phyloP scores from a whole-genome alignment of 2,113 vertebrate species.

The Zingel zingel region DNA sequence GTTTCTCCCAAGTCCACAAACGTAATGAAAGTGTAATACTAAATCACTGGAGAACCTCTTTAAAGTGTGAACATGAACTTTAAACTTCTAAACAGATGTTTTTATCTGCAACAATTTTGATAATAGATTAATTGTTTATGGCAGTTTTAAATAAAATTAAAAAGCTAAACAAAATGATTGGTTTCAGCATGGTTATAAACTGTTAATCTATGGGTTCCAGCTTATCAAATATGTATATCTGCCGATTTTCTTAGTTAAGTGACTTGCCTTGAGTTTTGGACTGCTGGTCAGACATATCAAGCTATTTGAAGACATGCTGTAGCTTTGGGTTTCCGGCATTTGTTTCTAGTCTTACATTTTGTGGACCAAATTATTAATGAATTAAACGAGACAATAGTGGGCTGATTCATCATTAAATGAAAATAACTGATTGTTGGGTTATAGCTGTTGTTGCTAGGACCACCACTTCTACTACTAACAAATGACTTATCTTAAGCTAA shows the following conservation, averaged over 20 bases:
- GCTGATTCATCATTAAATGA: background rate
- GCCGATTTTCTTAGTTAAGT: background rate
- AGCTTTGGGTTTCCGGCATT: background rate
- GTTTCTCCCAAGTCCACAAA: background rate
- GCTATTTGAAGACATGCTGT: background rate
- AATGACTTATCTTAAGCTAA: background rate
- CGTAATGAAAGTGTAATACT: no score
- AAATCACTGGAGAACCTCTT: background rate
- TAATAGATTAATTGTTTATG: no score
- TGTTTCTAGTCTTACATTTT: background rate
- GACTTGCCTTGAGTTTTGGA: background rate
- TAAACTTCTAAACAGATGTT: no score
- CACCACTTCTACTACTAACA: background rate
- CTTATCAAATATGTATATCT: background rate
- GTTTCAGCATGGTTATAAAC: background rate
- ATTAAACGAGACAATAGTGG: background rate
- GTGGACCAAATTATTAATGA: background rate
- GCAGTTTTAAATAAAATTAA: background rate
- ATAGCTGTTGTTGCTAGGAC: background rate
- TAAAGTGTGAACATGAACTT: no score
- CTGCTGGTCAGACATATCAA: background rate
- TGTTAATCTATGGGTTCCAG: no score
- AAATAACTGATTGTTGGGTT: background rate
- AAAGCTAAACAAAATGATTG: background rate
- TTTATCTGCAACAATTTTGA: no score